Evolutionary conservation across 2,888 invertebrate genomes (phyloP).

Genomic region (Rhyacophila evoluta): DNA sequence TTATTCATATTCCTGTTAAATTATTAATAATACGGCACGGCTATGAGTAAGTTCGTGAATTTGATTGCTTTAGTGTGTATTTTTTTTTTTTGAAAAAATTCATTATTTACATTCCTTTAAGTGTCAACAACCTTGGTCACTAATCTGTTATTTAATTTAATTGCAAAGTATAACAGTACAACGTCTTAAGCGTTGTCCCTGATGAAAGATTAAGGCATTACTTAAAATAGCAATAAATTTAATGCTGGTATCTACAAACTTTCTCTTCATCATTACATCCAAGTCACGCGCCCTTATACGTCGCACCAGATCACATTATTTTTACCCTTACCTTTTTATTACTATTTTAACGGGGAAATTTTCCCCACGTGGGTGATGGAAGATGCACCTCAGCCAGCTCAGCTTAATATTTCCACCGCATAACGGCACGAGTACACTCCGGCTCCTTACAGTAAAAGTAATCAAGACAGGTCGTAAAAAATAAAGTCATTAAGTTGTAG

Average conservation of each 20-base stretch:
- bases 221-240: too few species aligned
- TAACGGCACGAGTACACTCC: neutral
- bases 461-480: constrained; percentile 22
- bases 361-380: neutral
- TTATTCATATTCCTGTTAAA: too few species aligned
- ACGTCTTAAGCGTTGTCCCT: too few species aligned
- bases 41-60: too few species aligned
- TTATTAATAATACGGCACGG: too few species aligned
- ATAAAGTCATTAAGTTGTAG: constrained; percentile 20
- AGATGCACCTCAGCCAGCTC: neutral
- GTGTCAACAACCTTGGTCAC: too few species aligned
- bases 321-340: neutral
- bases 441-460: neutral
- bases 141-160: too few species aligned
- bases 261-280: neutral
- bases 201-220: too few species aligned
- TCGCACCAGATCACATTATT: neutral
- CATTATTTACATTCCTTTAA: too few species aligned
- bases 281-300: neutral
- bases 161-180: too few species aligned
- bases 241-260: neutral
- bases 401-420: constrained; percentile 12
- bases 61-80: too few species aligned
- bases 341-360: neutral
- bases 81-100: too few species aligned